Percentiles rank a stretch among this genome's conserved stretches.
These are phyloP conservation scores for Siniperca obscura DNA, from an alignment of 2,797 vertebrate genomes.

Conservation along the genomic window DNA sequence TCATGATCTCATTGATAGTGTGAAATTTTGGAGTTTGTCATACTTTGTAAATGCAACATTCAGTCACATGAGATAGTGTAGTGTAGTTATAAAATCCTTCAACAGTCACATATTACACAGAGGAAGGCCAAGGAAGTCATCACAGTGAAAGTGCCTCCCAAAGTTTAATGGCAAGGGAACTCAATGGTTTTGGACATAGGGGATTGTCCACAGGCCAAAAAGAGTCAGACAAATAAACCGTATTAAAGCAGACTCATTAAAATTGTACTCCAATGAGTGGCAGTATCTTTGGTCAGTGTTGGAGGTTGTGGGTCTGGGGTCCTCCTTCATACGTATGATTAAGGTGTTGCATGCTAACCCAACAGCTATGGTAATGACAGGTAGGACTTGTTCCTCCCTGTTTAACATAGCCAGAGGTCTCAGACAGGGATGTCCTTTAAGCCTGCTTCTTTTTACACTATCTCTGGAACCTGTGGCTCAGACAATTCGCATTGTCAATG, in stretches of 20 bases:
- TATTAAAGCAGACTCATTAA: neutral
- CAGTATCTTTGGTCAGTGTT: too few species aligned
- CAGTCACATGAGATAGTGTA: neutral
- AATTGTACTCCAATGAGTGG: neutral
- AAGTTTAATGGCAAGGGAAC: neutral
- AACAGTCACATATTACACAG: neutral
- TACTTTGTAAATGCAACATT: neutral
- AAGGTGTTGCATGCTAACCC: too few species aligned
- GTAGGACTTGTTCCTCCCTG: too few species aligned
- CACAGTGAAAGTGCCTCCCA: neutral
- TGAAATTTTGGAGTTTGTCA: neutral
- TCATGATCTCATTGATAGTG: neutral
- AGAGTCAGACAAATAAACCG: neutral
- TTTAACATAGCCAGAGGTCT: too few species aligned
- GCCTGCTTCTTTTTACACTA: too few species aligned
- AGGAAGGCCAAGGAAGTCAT: neutral
- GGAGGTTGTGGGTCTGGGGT: too few species aligned
- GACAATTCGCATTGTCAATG: too few species aligned
- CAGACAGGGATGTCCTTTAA: too few species aligned
- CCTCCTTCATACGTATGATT: too few species aligned
- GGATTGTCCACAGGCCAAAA: slow-evolving; percentile 1
- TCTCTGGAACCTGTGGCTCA: too few species aligned
- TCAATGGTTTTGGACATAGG: neutral
- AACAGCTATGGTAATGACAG: too few species aligned
- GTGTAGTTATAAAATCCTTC: neutral